These are phyloP conservation scores for Telenomus remus DNA, from an alignment of 1,140 invertebrate genomes.

Conservation along the genomic window DNA sequence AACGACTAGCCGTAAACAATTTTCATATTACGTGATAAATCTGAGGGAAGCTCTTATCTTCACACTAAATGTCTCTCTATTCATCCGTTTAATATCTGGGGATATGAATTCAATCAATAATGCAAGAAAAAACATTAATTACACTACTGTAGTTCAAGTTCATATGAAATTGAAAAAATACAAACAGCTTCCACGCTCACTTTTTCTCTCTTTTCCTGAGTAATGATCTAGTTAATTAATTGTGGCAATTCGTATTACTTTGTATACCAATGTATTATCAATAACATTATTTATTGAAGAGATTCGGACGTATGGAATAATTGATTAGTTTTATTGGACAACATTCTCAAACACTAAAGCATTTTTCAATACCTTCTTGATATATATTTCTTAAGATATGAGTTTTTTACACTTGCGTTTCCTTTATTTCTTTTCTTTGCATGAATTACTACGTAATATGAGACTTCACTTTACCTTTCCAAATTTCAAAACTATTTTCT, in stretches of 20 bases:
- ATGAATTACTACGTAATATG: no score
- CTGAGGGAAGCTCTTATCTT: background rate
- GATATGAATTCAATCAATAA: background rate
- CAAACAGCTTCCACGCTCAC: conserved; percentile 27
- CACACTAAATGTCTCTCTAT: background rate
- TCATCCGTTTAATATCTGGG: background rate
- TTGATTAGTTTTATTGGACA: background rate
- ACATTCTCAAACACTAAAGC: no score
- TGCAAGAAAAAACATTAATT: background rate
- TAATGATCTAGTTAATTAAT: conserved; percentile 19
- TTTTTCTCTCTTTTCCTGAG: conserved; percentile 27
- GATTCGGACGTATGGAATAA: conserved; percentile 35
- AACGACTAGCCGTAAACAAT: background rate
- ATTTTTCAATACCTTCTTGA: no score
- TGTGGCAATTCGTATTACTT: conserved; percentile 13
- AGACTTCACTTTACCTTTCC: no score
- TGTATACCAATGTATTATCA: no score
- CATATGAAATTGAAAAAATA: conserved; percentile 60
- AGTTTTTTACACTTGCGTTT: no score
- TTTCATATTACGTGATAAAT: background rate
- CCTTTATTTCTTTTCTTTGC: no score
- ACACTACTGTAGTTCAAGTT: conserved; percentile 9
- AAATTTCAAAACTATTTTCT: no score
- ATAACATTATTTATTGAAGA: conserved; percentile 8
- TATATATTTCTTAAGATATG: no score